These are phyloP conservation scores for Epinotia bilunana DNA, from an alignment of 2,888 invertebrate species.

Conservation along the genomic window DNA sequence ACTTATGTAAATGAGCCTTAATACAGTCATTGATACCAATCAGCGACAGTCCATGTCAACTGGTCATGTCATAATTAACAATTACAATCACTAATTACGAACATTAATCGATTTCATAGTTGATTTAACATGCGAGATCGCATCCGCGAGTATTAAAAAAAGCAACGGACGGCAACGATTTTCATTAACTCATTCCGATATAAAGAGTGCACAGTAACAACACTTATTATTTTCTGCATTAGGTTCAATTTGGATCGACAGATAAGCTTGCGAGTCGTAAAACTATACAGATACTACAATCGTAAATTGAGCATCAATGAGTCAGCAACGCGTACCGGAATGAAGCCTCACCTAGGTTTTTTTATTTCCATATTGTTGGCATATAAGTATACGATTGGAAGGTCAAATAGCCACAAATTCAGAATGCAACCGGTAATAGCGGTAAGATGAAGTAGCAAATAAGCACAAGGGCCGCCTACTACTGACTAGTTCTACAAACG, in stretches of 20 bases:
- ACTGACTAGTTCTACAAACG: too few relatives aligned
- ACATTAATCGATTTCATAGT: conserved; percentile 28
- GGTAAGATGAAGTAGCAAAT: too few relatives aligned
- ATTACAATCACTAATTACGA: conserved; percentile 26
- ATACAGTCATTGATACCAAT: not conserved
- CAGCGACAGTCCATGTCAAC: conserved; percentile 32
- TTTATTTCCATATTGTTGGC: not conserved
- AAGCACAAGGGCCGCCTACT: too few relatives aligned
- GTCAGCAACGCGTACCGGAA: not conserved
- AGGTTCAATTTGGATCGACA: not conserved
- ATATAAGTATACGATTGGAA: not conserved
- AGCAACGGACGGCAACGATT: conserved; percentile 9
- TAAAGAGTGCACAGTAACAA: not conserved
- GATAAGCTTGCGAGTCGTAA: not conserved
- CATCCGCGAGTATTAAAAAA: conserved; percentile 3
- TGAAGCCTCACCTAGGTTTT: not conserved
- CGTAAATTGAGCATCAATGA: not conserved
- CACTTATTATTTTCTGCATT: not conserved
- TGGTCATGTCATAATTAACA: conserved; percentile 32
- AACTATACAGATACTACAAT: not conserved
- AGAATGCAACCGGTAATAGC: too few relatives aligned
- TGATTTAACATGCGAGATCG: conserved; percentile 32
- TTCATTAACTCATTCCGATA: not conserved
- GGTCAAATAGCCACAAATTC: too few relatives aligned
- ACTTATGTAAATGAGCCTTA: not conserved